A percentile compares a stretch with the other conserved stretches of the same genome.
Conservation (phyloP, 2,113 vertebrate species). For the Marmota flaviventris region DNA sequence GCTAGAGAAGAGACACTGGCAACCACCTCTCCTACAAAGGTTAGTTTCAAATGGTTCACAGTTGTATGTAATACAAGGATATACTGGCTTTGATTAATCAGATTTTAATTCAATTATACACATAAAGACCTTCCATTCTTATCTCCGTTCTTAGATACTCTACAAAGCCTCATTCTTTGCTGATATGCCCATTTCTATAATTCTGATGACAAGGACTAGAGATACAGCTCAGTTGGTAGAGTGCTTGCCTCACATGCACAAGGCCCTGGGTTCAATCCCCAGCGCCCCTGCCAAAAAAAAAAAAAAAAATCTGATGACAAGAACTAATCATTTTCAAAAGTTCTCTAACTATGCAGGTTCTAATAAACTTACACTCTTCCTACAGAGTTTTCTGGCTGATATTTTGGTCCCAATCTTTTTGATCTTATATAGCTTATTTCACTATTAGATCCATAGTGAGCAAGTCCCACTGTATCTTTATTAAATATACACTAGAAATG, state of each 20-base stretch:
- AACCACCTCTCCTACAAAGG: neutral
- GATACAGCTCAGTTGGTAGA: no score
- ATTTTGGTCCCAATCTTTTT: neutral
- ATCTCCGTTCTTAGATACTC: neutral
- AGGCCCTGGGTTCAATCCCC: no score
- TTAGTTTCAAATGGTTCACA: neutral
- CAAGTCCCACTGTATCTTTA: neutral
- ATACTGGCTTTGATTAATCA: neutral
- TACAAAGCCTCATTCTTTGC: neutral
- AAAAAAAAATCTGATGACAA: neutral
- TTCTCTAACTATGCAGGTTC: neutral
- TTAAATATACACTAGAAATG: constrained; percentile 1
- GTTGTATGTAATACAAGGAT: neutral
- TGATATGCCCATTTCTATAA: neutral
- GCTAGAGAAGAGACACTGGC: neutral
- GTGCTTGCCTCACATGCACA: no score
- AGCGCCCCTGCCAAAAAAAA: no score
- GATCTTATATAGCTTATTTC: neutral
- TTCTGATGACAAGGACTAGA: neutral
- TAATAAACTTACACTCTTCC: neutral
- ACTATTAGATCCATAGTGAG: neutral
- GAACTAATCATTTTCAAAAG: neutral
- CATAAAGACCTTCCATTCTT: neutral
- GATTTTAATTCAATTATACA: constrained; percentile 47
- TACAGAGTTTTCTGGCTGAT: neutral